phyloP scores from a whole-genome alignment of 2,888 invertebrate species.

The Leptarthrus brevirostris region DNA sequence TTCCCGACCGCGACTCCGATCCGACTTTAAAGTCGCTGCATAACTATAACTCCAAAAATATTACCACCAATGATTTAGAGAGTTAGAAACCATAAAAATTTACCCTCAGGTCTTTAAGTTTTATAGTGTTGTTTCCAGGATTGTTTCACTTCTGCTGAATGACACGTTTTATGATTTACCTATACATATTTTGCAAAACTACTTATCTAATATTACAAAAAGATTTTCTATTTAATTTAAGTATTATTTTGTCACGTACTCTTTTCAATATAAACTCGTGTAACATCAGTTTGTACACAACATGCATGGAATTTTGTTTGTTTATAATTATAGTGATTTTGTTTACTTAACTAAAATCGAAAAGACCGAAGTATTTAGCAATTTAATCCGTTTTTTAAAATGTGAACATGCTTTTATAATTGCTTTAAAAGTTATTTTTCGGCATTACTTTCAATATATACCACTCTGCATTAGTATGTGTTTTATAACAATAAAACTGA shows the following conservation, averaged over 20 bases:
- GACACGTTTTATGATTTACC: not conserved
- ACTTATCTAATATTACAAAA: too few species aligned
- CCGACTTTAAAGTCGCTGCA: too few species aligned
- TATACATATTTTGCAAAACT: too few species aligned
- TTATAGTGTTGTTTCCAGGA: too few species aligned
- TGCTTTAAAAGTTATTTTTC: slow-evolving; percentile 29
- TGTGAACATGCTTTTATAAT: slow-evolving; percentile 25
- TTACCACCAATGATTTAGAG: too few species aligned
- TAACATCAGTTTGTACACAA: not conserved
- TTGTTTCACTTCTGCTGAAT: slow-evolving; percentile 5
- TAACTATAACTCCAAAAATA: too few species aligned
- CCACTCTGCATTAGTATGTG: not conserved
- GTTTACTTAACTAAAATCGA: too few species aligned
- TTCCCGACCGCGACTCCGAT: too few species aligned
- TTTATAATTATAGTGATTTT: too few species aligned
- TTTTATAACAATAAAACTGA: not conserved
- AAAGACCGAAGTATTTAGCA: not conserved
- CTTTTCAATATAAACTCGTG: too few species aligned
- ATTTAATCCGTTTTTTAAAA: slow-evolving; percentile 8
- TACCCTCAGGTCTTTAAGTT: slow-evolving; percentile 18
- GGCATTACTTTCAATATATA: slow-evolving; percentile 26
- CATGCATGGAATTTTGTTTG: slow-evolving; percentile 14
- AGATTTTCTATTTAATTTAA: too few species aligned
- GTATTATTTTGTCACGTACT: too few species aligned
- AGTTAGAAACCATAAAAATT: slow-evolving; percentile 23